Evolutionary conservation across 2,113 vertebrate genomes (phyloP), one percentile per base, ranked within the genome.

Genomic region (Eonycteris spelaea): DNA sequence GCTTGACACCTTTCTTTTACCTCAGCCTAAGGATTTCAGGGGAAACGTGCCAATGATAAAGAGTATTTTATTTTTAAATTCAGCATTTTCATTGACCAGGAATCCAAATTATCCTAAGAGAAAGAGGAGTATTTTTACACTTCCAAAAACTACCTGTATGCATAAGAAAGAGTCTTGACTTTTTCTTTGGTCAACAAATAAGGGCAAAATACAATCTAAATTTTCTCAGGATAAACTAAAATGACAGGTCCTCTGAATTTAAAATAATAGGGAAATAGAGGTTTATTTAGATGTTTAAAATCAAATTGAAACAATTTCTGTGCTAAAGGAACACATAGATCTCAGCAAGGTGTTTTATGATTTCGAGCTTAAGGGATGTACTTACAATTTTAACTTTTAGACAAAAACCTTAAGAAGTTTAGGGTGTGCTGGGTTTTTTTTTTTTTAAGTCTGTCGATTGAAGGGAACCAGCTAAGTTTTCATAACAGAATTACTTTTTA

Each of bases 31-130:
- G 38, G 59, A 51, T 59, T 91, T 95, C 38, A 21, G 86, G 68
- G 61, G 71, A 67, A 53, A 35, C 75, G 53, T 55, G 21, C 63
- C 93, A 15, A 3, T 26, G 73, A 33, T 73, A 59, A 89, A 45
- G 70, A 48, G 73, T 68, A 45, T 80, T 95, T 95, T 86, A 93
- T 94, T 95, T 96, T 95, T 77, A 90, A 96, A 94, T 91, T 85
- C 77, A 86, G 33, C n/a, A 65, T 83, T 88, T 89, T 86, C 90
- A 74, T 87, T 65, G 75, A 70, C 55, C 83, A 63, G 43, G 21
- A 73, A 85, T 82, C 68, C 94, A 96, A 75, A 90, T 71, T 86
- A 78, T 61, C 68, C 86, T 55, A 70, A 38, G 51, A 26, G 28
- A 22, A 70, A 38, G 51, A 26, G 28, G 28, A 48, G 35, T 33